phyloP scores from a whole-genome alignment of 1,140 invertebrate species.

The Ceratina japonica region DNA sequence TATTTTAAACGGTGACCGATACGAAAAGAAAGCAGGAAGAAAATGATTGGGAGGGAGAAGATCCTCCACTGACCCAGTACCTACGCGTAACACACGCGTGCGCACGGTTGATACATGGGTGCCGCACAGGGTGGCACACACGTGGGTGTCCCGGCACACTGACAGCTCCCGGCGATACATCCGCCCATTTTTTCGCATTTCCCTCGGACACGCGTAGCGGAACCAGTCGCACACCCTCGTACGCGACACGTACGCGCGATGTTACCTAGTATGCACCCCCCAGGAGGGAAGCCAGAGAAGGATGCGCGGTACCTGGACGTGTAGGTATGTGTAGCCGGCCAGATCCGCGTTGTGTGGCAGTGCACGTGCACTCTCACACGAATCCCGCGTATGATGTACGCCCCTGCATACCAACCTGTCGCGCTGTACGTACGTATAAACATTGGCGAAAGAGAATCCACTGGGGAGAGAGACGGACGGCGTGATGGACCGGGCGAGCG shows the following conservation, averaged over 20 bases:
- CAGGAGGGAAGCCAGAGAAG: conserved; percentile 44
- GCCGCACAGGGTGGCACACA: conserved; percentile 40
- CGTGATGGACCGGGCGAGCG: not conserved
- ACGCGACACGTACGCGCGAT: conserved; percentile 4
- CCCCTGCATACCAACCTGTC: conserved; percentile 54
- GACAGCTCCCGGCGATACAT: conserved; percentile 58
- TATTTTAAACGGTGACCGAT: conserved; percentile 49
- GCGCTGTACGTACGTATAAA: conserved; percentile 61
- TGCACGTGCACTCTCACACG: conserved; percentile 30
- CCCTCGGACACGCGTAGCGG: conserved; percentile 42
- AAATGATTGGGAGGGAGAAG: conserved; percentile 39
- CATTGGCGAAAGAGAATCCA: conserved; percentile 53
- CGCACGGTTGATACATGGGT: conserved; percentile 42
- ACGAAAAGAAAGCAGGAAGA: conserved; percentile 61
- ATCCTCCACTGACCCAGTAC: conserved; percentile 64
- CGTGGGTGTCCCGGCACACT: conserved; percentile 36
- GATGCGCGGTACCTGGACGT: not conserved
- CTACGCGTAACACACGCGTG: conserved; percentile 52
- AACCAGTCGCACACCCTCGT: conserved; percentile 25
- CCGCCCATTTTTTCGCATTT: conserved; percentile 63
- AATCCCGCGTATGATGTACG: conserved; percentile 40
- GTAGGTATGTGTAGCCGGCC: not conserved
- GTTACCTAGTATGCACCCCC: conserved; percentile 23
- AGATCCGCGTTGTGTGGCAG: not conserved
- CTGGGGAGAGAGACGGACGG: not conserved